phyloP scores from a whole-genome alignment of 2,113 vertebrate genomes.

The Grammomys dolichurus region DNA sequence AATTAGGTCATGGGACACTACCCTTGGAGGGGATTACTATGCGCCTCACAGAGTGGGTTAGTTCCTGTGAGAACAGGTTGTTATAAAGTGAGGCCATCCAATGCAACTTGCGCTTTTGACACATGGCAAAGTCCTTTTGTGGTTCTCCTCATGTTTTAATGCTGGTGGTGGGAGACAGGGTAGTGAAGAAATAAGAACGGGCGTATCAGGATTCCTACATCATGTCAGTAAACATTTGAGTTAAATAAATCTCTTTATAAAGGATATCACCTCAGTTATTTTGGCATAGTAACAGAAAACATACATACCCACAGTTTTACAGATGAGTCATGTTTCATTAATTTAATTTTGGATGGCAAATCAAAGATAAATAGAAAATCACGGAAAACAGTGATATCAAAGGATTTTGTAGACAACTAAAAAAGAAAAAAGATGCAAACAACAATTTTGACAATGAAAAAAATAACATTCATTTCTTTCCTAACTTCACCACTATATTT shows the following conservation, averaged over 20 bases:
- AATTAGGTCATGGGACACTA: not conserved
- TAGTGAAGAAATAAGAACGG: no score
- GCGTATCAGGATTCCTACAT: not conserved
- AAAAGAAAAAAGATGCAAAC: slow-evolving; percentile 11
- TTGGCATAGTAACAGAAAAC: not conserved
- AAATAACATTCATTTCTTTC: not conserved
- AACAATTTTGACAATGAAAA: slow-evolving; percentile 27
- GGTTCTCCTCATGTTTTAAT: not conserved
- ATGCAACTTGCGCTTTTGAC: not conserved
- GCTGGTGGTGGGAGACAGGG: not conserved
- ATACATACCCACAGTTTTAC: slow-evolving; percentile 57
- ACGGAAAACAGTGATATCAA: not conserved
- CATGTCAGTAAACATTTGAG: not conserved
- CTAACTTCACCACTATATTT: slow-evolving; percentile 22
- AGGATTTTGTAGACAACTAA: not conserved
- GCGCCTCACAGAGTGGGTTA: not conserved
- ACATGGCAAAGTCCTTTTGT: not conserved
- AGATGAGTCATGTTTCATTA: not conserved
- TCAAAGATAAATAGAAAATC: slow-evolving; percentile 82
- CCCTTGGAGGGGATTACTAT: not conserved
- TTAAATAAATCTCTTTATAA: not conserved
- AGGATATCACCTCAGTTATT: not conserved
- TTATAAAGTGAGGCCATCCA: not conserved
- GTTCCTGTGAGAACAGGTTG: not conserved
- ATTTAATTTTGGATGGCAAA: slow-evolving; percentile 68